Base-by-base conservation (phyloP, 2,797 vertebrate genomes). In the Enteromius thamalakanensis region DNA sequence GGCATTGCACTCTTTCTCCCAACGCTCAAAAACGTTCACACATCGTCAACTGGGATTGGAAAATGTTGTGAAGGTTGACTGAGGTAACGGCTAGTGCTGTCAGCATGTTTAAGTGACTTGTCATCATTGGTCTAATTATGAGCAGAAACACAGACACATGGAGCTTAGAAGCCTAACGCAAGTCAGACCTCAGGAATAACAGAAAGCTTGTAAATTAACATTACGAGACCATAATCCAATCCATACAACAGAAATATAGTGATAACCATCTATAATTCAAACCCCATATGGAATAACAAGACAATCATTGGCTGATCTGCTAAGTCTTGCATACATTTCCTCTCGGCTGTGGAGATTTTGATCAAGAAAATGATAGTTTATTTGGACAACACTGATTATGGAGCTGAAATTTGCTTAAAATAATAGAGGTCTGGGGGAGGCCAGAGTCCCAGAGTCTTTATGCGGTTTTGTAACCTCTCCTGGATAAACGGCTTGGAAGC, bases 391-490 rank as follows among this genome's bases (percentile, higher is more conserved):
- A 55, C 80, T 85, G 72, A 85, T 82, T 84, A 82, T 79, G 82
- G 65, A 67, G 72, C 42, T 79, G 17, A 79, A 76, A 77, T 80
- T 72, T 67, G 67, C 62, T 76, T 77, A 83, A 83, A 87, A 87
- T 81, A 84, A 68, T 55, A 75, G 23, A 69, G 21, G 3, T 71
- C 42, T 79, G 29, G 87, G 87, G n/a, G 79, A 87, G 65, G 82
- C 84, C 58, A 89, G 87, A 62, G 86, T 90, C 84, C 84, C 85
- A 86, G 84, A 90, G 60, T 71, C 53, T 92, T 87, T 87, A 11
- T 80, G 86, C 81, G 87, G 78, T 79, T 90, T 90, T 89, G 86
- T 87, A 90, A 90, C 87, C 89, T 90, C 86, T 90, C 81, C 81
- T 87, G 87, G 87, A 91, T 89, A 67, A 90, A 89, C 84, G 69